A percentile compares a stretch with the other conserved stretches of the same genome.
Evolutionary conservation across 2,113 vertebrate genomes (phyloP).

Genomic region (Leuciscus idus): DNA sequence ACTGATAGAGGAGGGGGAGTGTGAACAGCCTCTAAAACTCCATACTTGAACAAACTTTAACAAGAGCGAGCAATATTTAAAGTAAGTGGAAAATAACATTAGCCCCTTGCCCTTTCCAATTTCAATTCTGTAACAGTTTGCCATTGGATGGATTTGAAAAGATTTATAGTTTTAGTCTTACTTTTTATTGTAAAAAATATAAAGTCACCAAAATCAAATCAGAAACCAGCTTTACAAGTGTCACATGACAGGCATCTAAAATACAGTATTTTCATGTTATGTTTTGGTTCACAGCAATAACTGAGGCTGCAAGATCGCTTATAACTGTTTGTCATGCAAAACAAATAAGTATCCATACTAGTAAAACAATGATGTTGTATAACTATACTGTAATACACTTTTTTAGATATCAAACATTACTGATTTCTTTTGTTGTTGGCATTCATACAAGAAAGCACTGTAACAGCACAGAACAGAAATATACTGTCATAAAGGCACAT

Average conservation of each 20-base stretch:
- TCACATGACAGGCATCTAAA: not conserved
- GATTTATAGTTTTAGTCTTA: not conserved
- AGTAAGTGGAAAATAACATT: not conserved
- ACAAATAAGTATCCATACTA: not conserved
- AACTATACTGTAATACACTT: not conserved
- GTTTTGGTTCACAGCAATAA: not conserved
- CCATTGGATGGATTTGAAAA: not conserved
- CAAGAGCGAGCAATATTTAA: not conserved
- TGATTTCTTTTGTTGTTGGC: not conserved
- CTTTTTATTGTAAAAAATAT: constrained; percentile 13
- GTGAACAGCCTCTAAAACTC: constrained; percentile 12
- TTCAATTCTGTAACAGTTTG: not conserved
- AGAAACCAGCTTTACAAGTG: not conserved
- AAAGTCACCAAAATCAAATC: not conserved
- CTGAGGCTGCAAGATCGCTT: not conserved
- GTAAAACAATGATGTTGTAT: not conserved
- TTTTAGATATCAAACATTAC: not conserved
- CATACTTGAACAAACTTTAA: not conserved
- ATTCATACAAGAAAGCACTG: not conserved
- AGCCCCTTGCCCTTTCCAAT: not conserved
- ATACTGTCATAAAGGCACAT: not conserved
- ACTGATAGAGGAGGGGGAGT: constrained; percentile 13
- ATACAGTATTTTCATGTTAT: not conserved
- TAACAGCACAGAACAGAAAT: not conserved
- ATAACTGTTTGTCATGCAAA: not conserved